Conservation (phyloP, 2,888 invertebrate species). For the Villa cingulata region DNA sequence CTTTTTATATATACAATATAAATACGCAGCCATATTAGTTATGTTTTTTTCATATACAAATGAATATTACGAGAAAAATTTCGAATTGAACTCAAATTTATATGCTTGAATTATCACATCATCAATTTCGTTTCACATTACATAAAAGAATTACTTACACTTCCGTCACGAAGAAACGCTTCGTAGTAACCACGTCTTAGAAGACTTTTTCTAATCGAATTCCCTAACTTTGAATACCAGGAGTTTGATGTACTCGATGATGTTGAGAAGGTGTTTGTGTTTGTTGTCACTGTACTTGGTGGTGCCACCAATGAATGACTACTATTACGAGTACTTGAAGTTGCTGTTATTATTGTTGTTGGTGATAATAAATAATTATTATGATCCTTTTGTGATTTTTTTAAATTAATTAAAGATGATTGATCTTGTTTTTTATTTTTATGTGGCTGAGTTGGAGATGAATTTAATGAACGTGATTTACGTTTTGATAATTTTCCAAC, state of each 20-base stretch:
- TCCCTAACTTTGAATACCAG: slow-evolving; percentile 14
- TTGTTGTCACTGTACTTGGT: too few species aligned
- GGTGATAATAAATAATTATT: background rate
- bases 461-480: slow-evolving; percentile 30
- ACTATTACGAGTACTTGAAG: too few species aligned
- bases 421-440: background rate
- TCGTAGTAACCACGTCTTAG: slow-evolving; percentile 9
- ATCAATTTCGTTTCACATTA: too few species aligned
- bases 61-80: too few species aligned
- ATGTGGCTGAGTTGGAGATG: slow-evolving; percentile 23
- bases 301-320: too few species aligned
- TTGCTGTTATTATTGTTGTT: background rate
- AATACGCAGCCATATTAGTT: too few species aligned
- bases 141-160: too few species aligned
- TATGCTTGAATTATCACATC: too few species aligned
- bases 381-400: background rate
- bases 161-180: slow-evolving; percentile 1
- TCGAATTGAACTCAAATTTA: too few species aligned
- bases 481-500: slow-evolving; percentile 10
- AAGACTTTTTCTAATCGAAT: slow-evolving; percentile 13
- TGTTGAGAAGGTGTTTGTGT: too few species aligned
- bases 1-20: too few species aligned
- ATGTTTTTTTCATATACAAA: too few species aligned
- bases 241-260: background rate
- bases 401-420: background rate